Percentiles rank a stretch among this genome's conserved stretches.
phyloP scores from a whole-genome alignment of 2,113 vertebrate species.

The Scalopus aquaticus region DNA sequence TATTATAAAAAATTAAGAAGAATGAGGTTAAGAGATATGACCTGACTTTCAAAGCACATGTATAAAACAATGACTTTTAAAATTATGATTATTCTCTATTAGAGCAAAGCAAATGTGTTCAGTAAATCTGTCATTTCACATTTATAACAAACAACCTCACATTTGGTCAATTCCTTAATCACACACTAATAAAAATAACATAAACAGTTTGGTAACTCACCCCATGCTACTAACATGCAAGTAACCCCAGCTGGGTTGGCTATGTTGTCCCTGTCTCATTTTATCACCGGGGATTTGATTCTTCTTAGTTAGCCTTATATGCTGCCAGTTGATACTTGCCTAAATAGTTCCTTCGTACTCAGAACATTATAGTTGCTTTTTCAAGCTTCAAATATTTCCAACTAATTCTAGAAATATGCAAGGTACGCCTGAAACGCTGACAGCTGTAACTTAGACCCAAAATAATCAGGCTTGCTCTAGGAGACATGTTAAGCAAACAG shows the following conservation, averaged over 20 bases:
- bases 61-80: constrained; percentile 34
- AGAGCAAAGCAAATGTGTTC: constrained; percentile 57
- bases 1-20: constrained; percentile 11
- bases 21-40: constrained; percentile 41
- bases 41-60: constrained; percentile 45
- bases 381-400: constrained; percentile 71
- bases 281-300: constrained; percentile 46
- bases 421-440: constrained; percentile 71
- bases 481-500: constrained; percentile 58
- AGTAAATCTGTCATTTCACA: constrained; percentile 10
- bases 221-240: constrained; percentile 57
- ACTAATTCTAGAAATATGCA: constrained; percentile 69
- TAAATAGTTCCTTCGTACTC: constrained; percentile 73
- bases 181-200: constrained; percentile 62
- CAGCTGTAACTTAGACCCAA: constrained; percentile 70
- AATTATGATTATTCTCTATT: constrained; percentile 9
- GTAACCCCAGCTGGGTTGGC: constrained; percentile 61
- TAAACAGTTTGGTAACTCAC: constrained; percentile 59
- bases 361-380: constrained; percentile 73
- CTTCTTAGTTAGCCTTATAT: constrained; percentile 54
- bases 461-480: constrained; percentile 63
- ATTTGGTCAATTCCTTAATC: constrained; percentile 67
- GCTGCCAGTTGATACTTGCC: constrained; percentile 73
- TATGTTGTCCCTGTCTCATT: constrained; percentile 51
- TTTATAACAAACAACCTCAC: constrained; percentile 59